phyloP scores from a whole-genome alignment of 2,113 vertebrate species.

The Jacana jacana region DNA sequence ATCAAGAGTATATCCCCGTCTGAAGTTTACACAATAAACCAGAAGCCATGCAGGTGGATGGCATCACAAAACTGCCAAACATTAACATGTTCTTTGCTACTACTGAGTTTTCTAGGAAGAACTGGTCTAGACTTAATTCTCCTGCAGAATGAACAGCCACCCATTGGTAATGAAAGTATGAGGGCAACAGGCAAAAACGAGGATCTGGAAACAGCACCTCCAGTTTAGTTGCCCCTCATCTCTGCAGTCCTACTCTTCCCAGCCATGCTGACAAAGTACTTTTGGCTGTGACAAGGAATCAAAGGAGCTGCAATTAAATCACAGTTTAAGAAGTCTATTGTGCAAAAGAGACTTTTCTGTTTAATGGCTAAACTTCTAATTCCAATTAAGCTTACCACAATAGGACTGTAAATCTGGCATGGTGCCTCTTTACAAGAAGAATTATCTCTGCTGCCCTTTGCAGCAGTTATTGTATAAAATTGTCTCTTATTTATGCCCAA shows the following conservation, averaged over 20 bases:
- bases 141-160: neutral
- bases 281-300: neutral
- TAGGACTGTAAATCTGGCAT: neutral
- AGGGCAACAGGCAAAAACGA: neutral
- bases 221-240: neutral
- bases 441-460: neutral
- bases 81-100: neutral
- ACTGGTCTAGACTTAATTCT: neutral
- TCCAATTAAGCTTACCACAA: neutral
- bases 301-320: neutral
- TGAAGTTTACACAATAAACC: neutral
- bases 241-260: neutral
- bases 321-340: neutral
- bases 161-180: neutral
- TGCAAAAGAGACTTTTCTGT: neutral
- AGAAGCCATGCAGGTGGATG: neutral
- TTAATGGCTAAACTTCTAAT: neutral
- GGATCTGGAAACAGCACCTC: neutral
- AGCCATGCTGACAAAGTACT: neutral
- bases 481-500: neutral
- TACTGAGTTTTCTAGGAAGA: neutral
- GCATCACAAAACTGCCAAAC: neutral
- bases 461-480: neutral
- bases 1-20: neutral
- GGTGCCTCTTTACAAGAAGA: neutral